phyloP scores from a whole-genome alignment of 2,797 vertebrate genomes.

The Rhynchotus rufescens region DNA sequence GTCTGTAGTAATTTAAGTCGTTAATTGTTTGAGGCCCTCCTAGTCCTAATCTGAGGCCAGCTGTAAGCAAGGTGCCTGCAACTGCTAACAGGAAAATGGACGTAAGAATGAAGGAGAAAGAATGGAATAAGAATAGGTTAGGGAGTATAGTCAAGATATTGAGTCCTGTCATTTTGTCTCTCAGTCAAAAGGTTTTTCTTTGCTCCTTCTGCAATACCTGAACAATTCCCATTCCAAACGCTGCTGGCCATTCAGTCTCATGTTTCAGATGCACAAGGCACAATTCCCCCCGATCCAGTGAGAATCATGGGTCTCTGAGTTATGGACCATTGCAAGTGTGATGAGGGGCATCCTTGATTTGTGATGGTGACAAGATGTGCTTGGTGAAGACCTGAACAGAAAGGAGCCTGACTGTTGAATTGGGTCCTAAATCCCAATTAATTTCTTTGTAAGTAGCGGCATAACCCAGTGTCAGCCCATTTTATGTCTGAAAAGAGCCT shows the following conservation, averaged over 20 bases:
- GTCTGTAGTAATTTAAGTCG: neutral
- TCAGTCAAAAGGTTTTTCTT: neutral
- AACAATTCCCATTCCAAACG: neutral
- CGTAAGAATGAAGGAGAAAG: neutral
- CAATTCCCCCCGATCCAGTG: neutral
- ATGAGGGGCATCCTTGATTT: neutral
- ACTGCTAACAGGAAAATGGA: neutral
- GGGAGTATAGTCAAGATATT: neutral
- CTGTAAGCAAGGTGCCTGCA: neutral
- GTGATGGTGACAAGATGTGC: neutral
- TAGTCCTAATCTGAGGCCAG: neutral
- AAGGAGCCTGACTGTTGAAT: neutral
- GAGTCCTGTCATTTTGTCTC: neutral
- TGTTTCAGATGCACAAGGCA: fast-evolving
- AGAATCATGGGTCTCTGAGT: neutral
- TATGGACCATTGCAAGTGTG: neutral
- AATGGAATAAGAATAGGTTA: neutral
- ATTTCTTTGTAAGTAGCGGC: constrained; percentile 23
- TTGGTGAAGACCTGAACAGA: neutral
- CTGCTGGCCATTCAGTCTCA: neutral
- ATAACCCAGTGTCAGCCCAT: neutral
- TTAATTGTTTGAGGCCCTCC: neutral
- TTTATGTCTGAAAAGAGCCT: neutral
- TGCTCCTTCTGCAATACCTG: neutral
- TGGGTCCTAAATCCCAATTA: neutral